phyloP scores from a whole-genome alignment of 2,797 vertebrate genomes.

The Sebastes iracundus region DNA sequence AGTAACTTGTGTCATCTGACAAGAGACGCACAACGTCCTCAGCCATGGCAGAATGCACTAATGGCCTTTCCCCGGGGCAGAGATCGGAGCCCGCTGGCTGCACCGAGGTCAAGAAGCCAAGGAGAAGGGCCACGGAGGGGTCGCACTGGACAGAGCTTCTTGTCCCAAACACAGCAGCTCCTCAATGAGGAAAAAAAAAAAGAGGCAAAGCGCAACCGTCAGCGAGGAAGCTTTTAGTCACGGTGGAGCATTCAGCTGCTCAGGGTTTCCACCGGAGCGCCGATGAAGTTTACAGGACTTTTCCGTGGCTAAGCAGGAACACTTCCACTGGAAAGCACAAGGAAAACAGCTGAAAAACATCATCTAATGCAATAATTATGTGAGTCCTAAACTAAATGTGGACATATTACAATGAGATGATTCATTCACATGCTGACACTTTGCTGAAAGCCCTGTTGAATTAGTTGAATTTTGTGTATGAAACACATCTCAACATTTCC shows the following conservation, averaged over 20 bases:
- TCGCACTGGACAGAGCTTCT: constrained; percentile 39
- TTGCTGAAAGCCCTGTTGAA: background rate
- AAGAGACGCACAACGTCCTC: constrained; percentile 4
- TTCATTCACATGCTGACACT: background rate
- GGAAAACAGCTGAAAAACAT: background rate
- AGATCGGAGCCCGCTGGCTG: constrained; percentile 28
- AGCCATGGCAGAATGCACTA: background rate
- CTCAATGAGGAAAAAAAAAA: background rate
- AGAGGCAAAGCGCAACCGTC: constrained; percentile 28
- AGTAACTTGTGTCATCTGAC: constrained; percentile 40
- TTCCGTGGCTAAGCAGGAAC: constrained; percentile 13
- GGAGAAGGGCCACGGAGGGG: constrained; percentile 10
- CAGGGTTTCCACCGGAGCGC: constrained; percentile 29
- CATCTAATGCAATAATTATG: background rate
- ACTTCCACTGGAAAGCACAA: background rate
- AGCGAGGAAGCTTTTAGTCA: constrained; percentile 46
- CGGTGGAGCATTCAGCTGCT: constrained; percentile 36
- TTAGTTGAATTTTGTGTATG: background rate
- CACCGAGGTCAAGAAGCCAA: constrained; percentile 43
- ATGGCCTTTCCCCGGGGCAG: constrained; percentile 34
- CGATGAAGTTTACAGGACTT: constrained; percentile 34
- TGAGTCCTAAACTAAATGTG: background rate
- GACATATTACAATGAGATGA: background rate
- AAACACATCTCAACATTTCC: background rate
- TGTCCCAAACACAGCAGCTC: constrained; percentile 37